phyloP scores from a whole-genome alignment of 1,140 invertebrate genomes.

The Oreohelix idahoensis region DNA sequence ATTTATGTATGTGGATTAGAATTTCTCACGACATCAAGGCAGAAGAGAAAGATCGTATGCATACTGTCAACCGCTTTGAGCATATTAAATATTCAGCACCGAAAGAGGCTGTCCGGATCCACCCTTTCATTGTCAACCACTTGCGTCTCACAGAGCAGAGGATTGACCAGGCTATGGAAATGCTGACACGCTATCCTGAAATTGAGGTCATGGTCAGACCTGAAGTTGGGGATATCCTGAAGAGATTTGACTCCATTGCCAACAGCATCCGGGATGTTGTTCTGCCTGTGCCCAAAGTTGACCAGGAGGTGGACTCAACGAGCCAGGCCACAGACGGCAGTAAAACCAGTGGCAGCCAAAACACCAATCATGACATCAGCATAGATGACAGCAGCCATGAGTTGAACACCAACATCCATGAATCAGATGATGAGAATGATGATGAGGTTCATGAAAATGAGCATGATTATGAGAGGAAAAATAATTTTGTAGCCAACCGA shows the following conservation, averaged over 20 bases:
- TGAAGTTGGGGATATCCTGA: constrained; percentile 62
- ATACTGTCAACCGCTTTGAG: constrained; percentile 93
- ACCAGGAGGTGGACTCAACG: neutral
- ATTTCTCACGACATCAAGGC: constrained; percentile 68
- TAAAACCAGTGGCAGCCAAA: no score
- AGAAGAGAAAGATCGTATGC: constrained; percentile 84
- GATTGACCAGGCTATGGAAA: constrained; percentile 64
- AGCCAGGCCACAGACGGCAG: neutral
- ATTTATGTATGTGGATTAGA: no score
- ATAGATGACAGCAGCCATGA: neutral
- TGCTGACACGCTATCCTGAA: constrained; percentile 62
- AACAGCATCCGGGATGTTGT: constrained; percentile 53
- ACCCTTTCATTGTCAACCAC: constrained; percentile 60
- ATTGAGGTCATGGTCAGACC: constrained; percentile 59
- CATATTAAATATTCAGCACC: constrained; percentile 65
- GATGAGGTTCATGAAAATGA: constrained; percentile 39
- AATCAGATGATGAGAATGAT: constrained; percentile 6
- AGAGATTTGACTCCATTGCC: constrained; percentile 55
- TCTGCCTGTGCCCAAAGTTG: constrained; percentile 36
- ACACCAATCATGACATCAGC: neutral
- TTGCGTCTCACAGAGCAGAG: constrained; percentile 63
- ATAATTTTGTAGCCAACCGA: constrained; percentile 40
- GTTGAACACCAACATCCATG: constrained; percentile 26
- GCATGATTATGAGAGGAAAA: constrained; percentile 34
- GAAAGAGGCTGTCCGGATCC: constrained; percentile 57